These are phyloP conservation scores for Cavia porcellus DNA, from an alignment of 2,113 vertebrate genomes.

Conservation along the genomic window DNA sequence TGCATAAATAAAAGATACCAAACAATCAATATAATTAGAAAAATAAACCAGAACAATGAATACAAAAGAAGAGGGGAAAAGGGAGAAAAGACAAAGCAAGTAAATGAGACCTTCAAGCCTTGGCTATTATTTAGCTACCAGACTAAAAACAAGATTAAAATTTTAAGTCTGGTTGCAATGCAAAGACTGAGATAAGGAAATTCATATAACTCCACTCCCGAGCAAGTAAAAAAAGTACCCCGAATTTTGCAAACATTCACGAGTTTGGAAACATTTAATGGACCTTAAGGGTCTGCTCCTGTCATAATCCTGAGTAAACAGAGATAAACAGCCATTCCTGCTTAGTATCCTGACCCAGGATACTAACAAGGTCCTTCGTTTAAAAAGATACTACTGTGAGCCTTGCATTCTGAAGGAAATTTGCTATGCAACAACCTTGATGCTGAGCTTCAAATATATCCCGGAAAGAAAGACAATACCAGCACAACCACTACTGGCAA, in stretches of 20 bases:
- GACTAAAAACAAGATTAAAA: slow-evolving; percentile 45
- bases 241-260: background rate
- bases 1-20: background rate
- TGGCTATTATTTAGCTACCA: slow-evolving; percentile 15
- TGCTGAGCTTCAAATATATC: background rate
- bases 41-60: background rate
- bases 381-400: background rate
- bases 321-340: background rate
- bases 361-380: background rate
- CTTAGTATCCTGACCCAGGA: background rate
- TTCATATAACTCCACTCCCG: background rate
- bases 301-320: background rate
- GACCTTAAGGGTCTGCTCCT: background rate
- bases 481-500: background rate
- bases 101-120: background rate
- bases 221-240: background rate
- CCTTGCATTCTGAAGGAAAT: background rate
- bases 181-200: background rate
- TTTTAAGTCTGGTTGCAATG: background rate
- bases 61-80: background rate
- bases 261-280: background rate
- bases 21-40: slow-evolving; percentile 25
- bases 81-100: rapidly evolving
- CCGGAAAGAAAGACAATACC: background rate
- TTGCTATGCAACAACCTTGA: background rate